Conservation (phyloP, 2,113 vertebrate species). For the Oncorhynchus gorbuscha region DNA sequence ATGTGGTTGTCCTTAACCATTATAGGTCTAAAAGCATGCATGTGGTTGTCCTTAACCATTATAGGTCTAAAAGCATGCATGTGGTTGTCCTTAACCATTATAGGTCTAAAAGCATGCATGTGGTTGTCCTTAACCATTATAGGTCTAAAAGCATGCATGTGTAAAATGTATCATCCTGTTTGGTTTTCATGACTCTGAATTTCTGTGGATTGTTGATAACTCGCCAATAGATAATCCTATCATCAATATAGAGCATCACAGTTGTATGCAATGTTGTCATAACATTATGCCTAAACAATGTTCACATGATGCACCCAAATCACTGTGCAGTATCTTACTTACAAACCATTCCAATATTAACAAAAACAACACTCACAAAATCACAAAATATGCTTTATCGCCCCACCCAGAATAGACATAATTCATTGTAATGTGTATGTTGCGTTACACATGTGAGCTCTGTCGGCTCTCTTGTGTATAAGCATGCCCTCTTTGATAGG, state of each 20-base stretch:
- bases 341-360: background rate
- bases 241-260: slow-evolving; percentile 13
- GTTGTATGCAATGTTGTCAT: background rate
- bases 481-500: slow-evolving; percentile 36
- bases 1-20: background rate
- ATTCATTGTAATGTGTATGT: background rate
- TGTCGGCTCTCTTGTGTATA: slow-evolving; percentile 4
- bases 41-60: background rate
- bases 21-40: no score
- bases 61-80: no score
- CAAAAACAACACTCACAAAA: background rate
- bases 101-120: no score
- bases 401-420: background rate
- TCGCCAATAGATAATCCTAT: slow-evolving; percentile 37
- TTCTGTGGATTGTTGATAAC: slow-evolving; percentile 14
- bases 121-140: no score
- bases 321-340: background rate
- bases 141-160: slow-evolving; percentile 25
- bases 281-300: background rate
- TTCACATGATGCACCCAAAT: background rate
- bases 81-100: background rate
- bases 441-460: background rate
- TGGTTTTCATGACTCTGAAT: slow-evolving; percentile 32
- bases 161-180: slow-evolving; percentile 19
- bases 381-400: background rate